Percentiles rank a stretch among this genome's conserved stretches.
phyloP scores from a whole-genome alignment of 1,140 invertebrate genomes.

The Argopecten irradians region DNA sequence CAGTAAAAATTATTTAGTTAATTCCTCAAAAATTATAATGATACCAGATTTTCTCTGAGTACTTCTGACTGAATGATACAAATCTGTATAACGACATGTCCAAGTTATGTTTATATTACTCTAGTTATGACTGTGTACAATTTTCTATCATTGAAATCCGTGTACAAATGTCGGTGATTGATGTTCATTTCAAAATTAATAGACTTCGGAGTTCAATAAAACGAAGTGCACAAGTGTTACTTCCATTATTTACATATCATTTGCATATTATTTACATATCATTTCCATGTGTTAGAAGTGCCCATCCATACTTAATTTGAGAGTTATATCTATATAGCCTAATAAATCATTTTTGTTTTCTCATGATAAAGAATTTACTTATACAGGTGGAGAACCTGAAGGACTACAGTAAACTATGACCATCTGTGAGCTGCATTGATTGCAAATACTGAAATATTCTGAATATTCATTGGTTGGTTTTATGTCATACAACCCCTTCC shows the following conservation, averaged over 20 bases:
- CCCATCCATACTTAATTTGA: not conserved
- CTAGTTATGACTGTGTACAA: not conserved
- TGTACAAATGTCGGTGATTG: not conserved
- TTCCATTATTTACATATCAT: too few relatives aligned
- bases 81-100: not conserved
- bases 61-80: not conserved
- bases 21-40: not conserved
- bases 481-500: too few relatives aligned
- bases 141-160: not conserved
- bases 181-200: not conserved
- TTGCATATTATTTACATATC: constrained; percentile 3
- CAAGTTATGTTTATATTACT: not conserved
- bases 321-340: too few relatives aligned
- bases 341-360: too few relatives aligned
- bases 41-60: not conserved
- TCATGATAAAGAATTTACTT: too few relatives aligned
- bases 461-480: too few relatives aligned
- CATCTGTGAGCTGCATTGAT: too few relatives aligned
- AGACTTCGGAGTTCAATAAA: not conserved
- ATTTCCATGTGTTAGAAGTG: not conserved
- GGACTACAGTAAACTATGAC: too few relatives aligned
- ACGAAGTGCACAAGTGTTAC: not conserved
- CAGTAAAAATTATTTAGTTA: not conserved
- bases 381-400: too few relatives aligned
- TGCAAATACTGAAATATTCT: too few relatives aligned